phyloP scores from a whole-genome alignment of 2,888 invertebrate species.

The Ecliptopera silaceata region DNA sequence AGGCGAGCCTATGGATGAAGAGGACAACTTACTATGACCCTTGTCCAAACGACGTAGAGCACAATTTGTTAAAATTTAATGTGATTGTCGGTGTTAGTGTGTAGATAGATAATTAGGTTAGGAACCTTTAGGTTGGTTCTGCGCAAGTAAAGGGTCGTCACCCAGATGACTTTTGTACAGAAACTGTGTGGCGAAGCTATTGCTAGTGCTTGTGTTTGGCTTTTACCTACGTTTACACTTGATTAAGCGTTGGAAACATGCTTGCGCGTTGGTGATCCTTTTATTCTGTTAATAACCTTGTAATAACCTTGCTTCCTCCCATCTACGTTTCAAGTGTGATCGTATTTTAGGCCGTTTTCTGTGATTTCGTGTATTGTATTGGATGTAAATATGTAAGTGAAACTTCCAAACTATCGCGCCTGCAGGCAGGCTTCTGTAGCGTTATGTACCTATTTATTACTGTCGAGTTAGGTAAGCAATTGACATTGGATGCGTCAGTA shows the following conservation, averaged over 20 bases:
- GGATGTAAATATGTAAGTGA: background rate
- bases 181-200: background rate
- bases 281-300: too few relatives aligned
- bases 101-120: background rate
- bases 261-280: too few relatives aligned
- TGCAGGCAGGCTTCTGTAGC: constrained; percentile 21
- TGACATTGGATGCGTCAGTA: too few relatives aligned
- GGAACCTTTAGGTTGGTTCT: too few relatives aligned
- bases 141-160: too few relatives aligned
- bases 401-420: constrained; percentile 12
- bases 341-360: background rate
- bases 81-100: background rate
- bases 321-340: background rate
- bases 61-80: constrained; percentile 14
- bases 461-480: background rate
- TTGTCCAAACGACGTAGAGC: constrained; percentile 1
- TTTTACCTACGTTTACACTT: background rate
- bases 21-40: constrained; percentile 61
- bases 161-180: background rate
- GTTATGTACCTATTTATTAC: background rate
- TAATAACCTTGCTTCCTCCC: too few relatives aligned
- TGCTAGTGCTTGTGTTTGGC: background rate
- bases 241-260: background rate
- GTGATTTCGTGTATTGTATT: constrained; percentile 1
- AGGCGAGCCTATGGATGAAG: constrained; percentile 65